Percentiles rank a stretch among this genome's conserved stretches.
Conservation (phyloP, 2,113 vertebrate genomes). For the Gallinago paraguaiae region DNA sequence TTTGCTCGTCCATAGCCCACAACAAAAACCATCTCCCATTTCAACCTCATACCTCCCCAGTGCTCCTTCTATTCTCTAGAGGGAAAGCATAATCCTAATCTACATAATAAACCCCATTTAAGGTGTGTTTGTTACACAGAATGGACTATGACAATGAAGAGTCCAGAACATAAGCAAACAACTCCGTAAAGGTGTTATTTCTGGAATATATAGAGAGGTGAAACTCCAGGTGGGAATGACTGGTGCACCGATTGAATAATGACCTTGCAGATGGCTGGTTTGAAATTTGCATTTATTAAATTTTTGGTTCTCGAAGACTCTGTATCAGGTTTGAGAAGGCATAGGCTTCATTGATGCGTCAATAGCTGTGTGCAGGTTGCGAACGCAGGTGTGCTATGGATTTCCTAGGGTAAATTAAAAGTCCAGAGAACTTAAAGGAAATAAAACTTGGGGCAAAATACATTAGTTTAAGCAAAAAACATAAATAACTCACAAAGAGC, state of each 20-base stretch:
- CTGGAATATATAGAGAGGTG: neutral
- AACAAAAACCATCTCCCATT: neutral
- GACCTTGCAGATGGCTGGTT: neutral
- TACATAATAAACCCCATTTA: neutral
- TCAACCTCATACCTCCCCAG: neutral
- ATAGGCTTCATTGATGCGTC: neutral
- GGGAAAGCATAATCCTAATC: neutral
- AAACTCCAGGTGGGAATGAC: neutral
- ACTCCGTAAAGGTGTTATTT: neutral
- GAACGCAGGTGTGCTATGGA: neutral
- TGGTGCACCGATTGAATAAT: neutral
- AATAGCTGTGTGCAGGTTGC: neutral
- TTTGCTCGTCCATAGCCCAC: neutral
- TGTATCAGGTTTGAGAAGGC: neutral
- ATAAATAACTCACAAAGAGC: neutral
- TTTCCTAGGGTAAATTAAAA: constrained; percentile 5
- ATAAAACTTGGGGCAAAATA: neutral
- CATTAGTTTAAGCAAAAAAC: neutral
- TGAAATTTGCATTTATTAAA: neutral
- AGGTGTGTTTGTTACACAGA: neutral
- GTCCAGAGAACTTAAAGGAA: neutral
- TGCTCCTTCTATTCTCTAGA: neutral
- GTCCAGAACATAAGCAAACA: neutral
- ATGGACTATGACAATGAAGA: neutral
- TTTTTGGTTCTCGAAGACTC: neutral